Conservation (phyloP, 2,888 invertebrate genomes). For the Pyrrhia umbra region DNA sequence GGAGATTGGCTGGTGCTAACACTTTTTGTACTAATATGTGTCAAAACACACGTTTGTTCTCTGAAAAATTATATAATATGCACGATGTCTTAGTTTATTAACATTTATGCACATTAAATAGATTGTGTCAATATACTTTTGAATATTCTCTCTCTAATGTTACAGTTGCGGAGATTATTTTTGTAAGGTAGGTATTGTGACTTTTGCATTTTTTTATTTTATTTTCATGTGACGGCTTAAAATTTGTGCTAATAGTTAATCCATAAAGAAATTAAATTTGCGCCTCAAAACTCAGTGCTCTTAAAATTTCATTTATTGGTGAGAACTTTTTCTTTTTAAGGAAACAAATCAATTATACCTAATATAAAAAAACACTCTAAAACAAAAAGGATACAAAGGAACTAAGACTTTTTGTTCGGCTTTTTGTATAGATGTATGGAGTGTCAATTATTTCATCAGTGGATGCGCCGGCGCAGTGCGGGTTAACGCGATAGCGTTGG, state of each 20-base stretch:
- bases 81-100: constrained; percentile 12
- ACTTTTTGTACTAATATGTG: constrained; percentile 62
- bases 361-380: constrained; percentile 58
- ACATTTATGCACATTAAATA: not conserved
- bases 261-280: constrained; percentile 46
- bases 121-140: too few species aligned
- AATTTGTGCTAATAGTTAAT: not conserved
- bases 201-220: too few species aligned
- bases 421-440: constrained; percentile 70
- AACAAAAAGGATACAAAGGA: constrained; percentile 67
- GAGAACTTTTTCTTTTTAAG: constrained; percentile 70
- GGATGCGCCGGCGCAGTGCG: constrained; percentile 71
- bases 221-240: too few species aligned
- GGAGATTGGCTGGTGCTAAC: constrained; percentile 63
- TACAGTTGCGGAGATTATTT: too few species aligned
- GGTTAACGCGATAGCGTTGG: constrained; percentile 54
- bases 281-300: constrained; percentile 36
- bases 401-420: constrained; percentile 72
- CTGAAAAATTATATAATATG: constrained; percentile 26
- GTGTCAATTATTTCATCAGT: constrained; percentile 87
- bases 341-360: constrained; percentile 69
- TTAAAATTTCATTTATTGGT: constrained; percentile 57
- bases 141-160: too few species aligned
- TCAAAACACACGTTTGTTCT: constrained; percentile 25
- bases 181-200: too few species aligned